These are phyloP conservation scores for Polypedilum pembai DNA, from an alignment of 1,140 invertebrate species.

Conservation along the genomic window DNA sequence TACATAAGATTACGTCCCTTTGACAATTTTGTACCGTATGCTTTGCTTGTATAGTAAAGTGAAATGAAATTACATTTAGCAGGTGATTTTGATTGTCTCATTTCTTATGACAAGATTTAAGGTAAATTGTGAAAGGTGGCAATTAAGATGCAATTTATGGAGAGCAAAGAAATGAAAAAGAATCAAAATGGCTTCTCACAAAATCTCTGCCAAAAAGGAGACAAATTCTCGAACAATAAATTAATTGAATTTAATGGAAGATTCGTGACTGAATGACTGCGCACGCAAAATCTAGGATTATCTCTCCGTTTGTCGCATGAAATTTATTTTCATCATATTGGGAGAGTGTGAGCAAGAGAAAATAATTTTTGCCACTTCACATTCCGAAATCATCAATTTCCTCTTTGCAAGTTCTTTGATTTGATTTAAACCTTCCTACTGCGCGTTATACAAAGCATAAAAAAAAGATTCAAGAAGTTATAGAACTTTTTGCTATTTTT, in stretches of 20 bases:
- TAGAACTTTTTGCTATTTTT: too few species aligned
- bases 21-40: not conserved
- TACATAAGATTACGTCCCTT: constrained; percentile 2
- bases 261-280: not conserved
- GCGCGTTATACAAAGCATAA: not conserved
- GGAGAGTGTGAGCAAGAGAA: not conserved
- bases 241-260: constrained; percentile 24
- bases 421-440: constrained; percentile 23
- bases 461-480: too few species aligned
- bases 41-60: not conserved
- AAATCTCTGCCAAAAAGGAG: not conserved
- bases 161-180: not conserved
- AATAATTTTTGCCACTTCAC: constrained; percentile 24
- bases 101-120: not conserved
- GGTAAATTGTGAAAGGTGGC: not conserved
- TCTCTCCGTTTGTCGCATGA: not conserved
- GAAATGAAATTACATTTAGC: constrained; percentile 18
- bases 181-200: not conserved
- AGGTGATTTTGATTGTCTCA: constrained; percentile 1
- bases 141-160: constrained; percentile 13
- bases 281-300: constrained; percentile 15
- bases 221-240: constrained; percentile 14
- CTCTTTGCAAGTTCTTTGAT: constrained; percentile 22
- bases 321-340: not conserved
- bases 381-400: constrained; percentile 24